Percentiles rank a stretch among this genome's conserved stretches.
phyloP scores from a whole-genome alignment of 2,113 vertebrate species.

The Trogon surrucura region DNA sequence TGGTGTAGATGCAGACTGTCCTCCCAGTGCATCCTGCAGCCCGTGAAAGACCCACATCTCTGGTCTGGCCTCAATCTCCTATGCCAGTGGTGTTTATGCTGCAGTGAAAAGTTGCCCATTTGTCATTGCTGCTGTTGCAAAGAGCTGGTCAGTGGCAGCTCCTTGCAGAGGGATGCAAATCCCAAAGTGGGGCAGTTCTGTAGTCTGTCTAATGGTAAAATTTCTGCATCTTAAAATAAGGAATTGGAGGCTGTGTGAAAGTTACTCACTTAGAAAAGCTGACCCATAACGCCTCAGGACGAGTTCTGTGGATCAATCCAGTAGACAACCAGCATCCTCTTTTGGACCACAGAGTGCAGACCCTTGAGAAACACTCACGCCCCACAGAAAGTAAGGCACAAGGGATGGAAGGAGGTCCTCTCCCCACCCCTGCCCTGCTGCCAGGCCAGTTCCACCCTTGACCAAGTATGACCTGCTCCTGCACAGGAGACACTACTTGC shows the following conservation, averaged over 20 bases:
- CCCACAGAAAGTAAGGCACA: background rate
- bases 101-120: background rate
- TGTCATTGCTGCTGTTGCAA: background rate
- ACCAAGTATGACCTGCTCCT: background rate
- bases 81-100: background rate
- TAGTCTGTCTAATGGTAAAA: background rate
- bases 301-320: background rate
- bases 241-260: fast-evolving
- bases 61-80: background rate
- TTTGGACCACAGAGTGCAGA: background rate
- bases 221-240: background rate
- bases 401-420: background rate
- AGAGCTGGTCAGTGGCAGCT: background rate
- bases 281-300: background rate
- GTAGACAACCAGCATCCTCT: background rate
- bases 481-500: fast-evolving
- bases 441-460: background rate
- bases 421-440: background rate
- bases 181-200: background rate
- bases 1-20: background rate
- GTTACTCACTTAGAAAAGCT: background rate
- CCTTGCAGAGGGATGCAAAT: background rate
- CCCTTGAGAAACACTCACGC: background rate
- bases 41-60: background rate
- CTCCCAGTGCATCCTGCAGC: background rate